A percentile compares a stretch with the other conserved stretches of the same genome.
Conservation (phyloP, 1,140 invertebrate genomes). For the Drosophila pachea region DNA sequence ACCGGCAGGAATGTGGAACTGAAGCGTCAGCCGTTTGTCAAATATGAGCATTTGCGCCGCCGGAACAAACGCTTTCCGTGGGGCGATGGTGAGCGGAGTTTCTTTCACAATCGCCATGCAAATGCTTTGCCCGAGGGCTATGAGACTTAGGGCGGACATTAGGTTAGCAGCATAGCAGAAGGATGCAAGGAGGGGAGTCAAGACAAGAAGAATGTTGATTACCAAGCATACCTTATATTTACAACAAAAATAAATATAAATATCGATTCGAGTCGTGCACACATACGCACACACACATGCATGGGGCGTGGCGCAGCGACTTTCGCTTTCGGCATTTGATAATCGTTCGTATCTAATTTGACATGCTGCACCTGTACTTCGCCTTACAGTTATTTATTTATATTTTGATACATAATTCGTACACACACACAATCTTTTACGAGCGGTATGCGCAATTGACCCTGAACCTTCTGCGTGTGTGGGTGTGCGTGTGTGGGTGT, state of each 20-base stretch:
- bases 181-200: too few species aligned
- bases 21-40: constrained; percentile 81
- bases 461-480: constrained; percentile 27
- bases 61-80: constrained; percentile 89
- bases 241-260: too few species aligned
- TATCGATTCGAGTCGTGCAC: too few species aligned
- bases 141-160: constrained; percentile 79
- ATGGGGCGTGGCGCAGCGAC: constrained; percentile 18
- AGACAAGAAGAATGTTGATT: too few species aligned
- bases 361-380: constrained; percentile 30
- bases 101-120: constrained; percentile 87
- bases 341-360: constrained; percentile 26
- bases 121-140: constrained; percentile 90
- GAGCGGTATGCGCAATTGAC: constrained; percentile 32
- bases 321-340: constrained; percentile 34
- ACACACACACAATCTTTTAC: constrained; percentile 13
- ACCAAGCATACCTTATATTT: too few species aligned
- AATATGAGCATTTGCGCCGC: constrained; percentile 86
- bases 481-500: constrained; percentile 2
- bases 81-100: constrained; percentile 89
- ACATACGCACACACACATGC: too few species aligned
- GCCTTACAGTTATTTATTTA: constrained; percentile 15
- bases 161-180: not conserved
- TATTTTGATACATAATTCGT: constrained; percentile 2
- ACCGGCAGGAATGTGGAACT: constrained; percentile 78